Conservation (phyloP, 2,797 vertebrate species). For the Spinibarbus caldwelli region DNA sequence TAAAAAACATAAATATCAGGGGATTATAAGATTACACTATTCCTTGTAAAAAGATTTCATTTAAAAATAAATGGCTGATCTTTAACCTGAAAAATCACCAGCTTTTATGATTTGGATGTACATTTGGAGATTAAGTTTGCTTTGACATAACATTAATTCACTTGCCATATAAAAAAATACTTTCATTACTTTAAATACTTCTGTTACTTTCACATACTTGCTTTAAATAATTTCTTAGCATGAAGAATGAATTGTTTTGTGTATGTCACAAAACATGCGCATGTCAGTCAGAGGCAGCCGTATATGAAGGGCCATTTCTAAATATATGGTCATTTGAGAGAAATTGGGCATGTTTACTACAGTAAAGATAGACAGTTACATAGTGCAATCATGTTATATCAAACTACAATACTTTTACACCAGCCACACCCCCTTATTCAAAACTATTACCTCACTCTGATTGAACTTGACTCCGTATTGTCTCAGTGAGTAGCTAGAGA, state of each 20-base stretch:
- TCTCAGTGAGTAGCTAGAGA: background rate
- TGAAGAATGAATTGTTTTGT: background rate
- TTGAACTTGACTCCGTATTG: background rate
- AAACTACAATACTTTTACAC: background rate
- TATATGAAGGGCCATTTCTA: background rate
- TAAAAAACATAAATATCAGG: too few species aligned
- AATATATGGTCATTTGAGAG: background rate
- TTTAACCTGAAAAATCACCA: background rate
- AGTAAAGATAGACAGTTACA: background rate
- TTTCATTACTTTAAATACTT: too few species aligned
- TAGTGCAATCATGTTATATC: background rate
- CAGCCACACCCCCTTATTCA: background rate
- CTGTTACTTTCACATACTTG: background rate
- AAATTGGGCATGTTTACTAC: background rate
- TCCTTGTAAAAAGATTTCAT: too few species aligned
- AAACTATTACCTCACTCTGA: background rate
- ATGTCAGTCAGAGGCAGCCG: background rate
- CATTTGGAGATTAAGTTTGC: background rate
- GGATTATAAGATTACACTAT: too few species aligned
- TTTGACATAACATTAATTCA: background rate
- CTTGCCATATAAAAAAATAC: too few species aligned
- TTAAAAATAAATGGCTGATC: background rate
- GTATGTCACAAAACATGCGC: too few species aligned
- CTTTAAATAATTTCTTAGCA: background rate
- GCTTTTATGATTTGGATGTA: background rate